Base-by-base conservation (phyloP, 2,797 vertebrate genomes). In the Caiman crocodilus region DNA sequence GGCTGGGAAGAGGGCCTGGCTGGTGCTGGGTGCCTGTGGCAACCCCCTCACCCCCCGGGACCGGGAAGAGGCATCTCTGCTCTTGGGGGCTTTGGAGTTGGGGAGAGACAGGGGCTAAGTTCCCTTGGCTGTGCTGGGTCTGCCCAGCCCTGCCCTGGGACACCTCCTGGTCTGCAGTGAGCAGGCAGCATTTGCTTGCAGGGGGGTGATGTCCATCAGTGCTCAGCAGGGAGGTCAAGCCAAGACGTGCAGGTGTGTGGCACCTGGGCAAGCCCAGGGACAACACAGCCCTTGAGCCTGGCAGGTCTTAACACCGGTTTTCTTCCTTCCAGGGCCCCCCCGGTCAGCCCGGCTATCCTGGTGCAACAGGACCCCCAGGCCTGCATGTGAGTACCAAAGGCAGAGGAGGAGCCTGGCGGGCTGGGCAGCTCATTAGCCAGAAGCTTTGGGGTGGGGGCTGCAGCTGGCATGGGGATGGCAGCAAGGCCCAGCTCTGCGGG, bases 291-390 rank as follows among this genome's bases (percentile, higher is more conserved):
- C 14, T 23, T 86, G 92, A 64, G 11, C 4, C 3, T 1, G 17
- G 77, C n/a, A 7, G 30, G 57, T 11, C 23, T 89, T 82, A 90
- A 2, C 30, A 15, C 59, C n/a, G 0, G 5, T 5, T 0, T 28
- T 76, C 35, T 59, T 18, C 76, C 64, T 95, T 57, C 55, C 95
- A 99, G 99, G 99, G 99, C 78, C 96, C 98, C 64, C 89, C 99
- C 3, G 99, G 99, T 87, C 99, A 98, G 2, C 93, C 98, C 0
- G 99, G 99, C 15, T 99, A 99, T 90, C 99, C 99, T 2, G 99
- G 99, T 12, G 90, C 98, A 17, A 98, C 98, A 89, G 99, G 99
- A 8, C 97, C 98, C 6, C 99, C 99, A 0, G 99, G 99, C 90
- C 98, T 99, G 84, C 98, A 98, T 1, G 99, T 99, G 98, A 98